Evolutionary conservation across 1,140 invertebrate genomes (phyloP).

Genomic region (Pinna nobilis): DNA sequence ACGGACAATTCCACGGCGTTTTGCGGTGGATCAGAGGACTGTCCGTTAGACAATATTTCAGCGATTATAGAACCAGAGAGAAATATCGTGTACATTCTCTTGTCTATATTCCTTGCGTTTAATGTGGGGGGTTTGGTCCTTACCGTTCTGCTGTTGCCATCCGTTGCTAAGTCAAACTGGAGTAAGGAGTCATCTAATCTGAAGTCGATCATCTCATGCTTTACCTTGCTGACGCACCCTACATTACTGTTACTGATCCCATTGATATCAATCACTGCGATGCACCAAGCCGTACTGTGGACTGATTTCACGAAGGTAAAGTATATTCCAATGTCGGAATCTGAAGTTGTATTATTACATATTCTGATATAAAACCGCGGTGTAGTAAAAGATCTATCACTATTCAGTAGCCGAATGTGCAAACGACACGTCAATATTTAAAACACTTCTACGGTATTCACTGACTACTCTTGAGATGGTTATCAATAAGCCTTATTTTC

Average conservation of each 20-base stretch:
- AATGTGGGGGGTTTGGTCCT: constrained; percentile 54
- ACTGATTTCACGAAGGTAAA: constrained; percentile 59
- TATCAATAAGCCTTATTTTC: too few relatives aligned
- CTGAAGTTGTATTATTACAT: too few relatives aligned
- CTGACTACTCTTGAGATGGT: too few relatives aligned
- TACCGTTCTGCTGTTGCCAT: constrained; percentile 49
- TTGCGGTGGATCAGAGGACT: constrained; percentile 33
- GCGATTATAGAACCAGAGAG: constrained; percentile 49
- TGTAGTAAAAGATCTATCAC: too few relatives aligned
- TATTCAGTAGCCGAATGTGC: too few relatives aligned
- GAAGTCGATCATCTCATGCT: constrained; percentile 38
- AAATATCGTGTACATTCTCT: constrained; percentile 54
- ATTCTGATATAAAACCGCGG: too few relatives aligned
- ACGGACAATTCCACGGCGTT: background rate
- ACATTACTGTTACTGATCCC: constrained; percentile 47
- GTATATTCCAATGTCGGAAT: too few relatives aligned
- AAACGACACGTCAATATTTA: too few relatives aligned
- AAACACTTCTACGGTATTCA: too few relatives aligned
- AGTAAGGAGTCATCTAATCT: constrained; percentile 8
- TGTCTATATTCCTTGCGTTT: constrained; percentile 58
- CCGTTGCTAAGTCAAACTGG: constrained; percentile 24
- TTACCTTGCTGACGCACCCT: constrained; percentile 25
- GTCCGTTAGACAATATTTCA: constrained; percentile 33
- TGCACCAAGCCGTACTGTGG: constrained; percentile 56
- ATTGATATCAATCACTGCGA: constrained; percentile 51